Evolutionary conservation across 2,888 invertebrate genomes (phyloP), one percentile per base, ranked within the genome.

Genomic region (Agonum fuliginosum): DNA sequence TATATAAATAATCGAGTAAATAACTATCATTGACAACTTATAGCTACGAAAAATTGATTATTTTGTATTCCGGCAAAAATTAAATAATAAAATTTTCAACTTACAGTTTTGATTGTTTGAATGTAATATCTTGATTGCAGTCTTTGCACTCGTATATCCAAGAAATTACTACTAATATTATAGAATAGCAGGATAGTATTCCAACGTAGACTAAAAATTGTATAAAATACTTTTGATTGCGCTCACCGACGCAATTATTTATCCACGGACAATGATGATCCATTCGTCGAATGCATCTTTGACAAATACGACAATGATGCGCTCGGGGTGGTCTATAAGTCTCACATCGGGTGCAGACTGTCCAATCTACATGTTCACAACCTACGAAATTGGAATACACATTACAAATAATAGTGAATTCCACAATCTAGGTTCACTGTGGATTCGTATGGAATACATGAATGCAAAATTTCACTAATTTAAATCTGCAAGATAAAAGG

Each of bases 261-360:
- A 97, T 96, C 95, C 95, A 95, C 3, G 95, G 94, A 87, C 94
- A 95, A 86, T 96, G 96, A 86, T 97, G 96, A 84, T 95, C 94
- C 94, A 94, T 94, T 83, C 92, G 89, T 79, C 91, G 87, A 78
- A 96, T 92, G 84, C 96, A 96, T 79, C 95, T 89, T 82, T 94
- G 93, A 84, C 96, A 97, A 80, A 96, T 94, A 81, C 95, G 91
- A 87, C 96, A 97, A 85, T 97, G 96, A 86, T 96, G 95, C 4
- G 96, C 95, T 80, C 95, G 87, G 0, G 95, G 95, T 5, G 96
- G 96, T 67, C 94, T 88, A 86, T 94, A 92, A 67, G 95, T 93
- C 88, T 95, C 93, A 85, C 95, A 95, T 82, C 95, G 88, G 78
- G 93, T 89, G 86, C 95, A 94, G 81, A 96, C 91, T 43, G 95